Base-by-base conservation (phyloP, 2,888 invertebrate species). In the Macrosoma leucophasiata region DNA sequence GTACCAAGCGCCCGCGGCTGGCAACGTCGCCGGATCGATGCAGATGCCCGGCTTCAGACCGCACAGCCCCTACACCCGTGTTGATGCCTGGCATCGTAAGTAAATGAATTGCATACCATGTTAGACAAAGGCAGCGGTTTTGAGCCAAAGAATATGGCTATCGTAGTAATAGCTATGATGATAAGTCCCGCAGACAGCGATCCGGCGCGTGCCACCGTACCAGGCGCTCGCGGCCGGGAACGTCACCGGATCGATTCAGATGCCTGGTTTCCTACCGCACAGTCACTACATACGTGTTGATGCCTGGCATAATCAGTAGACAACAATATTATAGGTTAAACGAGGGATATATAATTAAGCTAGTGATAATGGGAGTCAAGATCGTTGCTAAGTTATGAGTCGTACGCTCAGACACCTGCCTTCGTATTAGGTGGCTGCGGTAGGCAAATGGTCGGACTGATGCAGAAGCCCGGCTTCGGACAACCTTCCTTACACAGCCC, bases 1-100 rank as follows among this genome's bases (percentile, higher is more conserved):
- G 1, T 79, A 84, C 50, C 86, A 86, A 51, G 85, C 57, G 66
- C 87, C 52, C 73, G 86, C 43, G 14, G 86, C 43, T 62, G 88
- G 49, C 61, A 75, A 41, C 62, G 87, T 43, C 62, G 76, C 44
- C 65, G 85, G 44, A 54, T 71, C 41, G 55, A 71, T 52, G 69
- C 86, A 44, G 43, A 63, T 38, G 46, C 78, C 55, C 8, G 62
- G 77, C 18, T 77, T 69, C 46, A 71, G 78, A 39, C 67, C 78
- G 1, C 70, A 78, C 49, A 68, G 69, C 33, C 64, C 71, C 6
- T 59, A 73, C 39, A 64, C 68, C 2, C 63, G 68, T 39, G 65
- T 79, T 21, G 78, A 81, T 29, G 43, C 52, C 18, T 76, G 79
- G 79, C 65, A 71, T 40, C 71, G 84, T 84, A 46, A 79, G 81